These are phyloP conservation scores for Morelia viridis DNA, from an alignment of 2,797 vertebrate genomes.

Conservation along the genomic window DNA sequence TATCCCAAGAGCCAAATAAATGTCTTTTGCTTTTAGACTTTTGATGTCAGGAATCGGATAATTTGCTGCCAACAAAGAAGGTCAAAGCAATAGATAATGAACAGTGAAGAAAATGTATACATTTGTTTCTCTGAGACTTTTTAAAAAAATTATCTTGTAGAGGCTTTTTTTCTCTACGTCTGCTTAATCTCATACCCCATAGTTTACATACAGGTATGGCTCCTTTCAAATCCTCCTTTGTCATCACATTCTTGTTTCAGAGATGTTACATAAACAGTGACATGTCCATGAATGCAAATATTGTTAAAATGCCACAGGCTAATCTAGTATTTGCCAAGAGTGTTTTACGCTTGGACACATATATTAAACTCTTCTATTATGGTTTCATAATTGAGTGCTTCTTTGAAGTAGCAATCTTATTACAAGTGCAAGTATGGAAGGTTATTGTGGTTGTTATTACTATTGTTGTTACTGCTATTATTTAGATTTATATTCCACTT, in stretches of 20 bases:
- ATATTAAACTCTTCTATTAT: background rate
- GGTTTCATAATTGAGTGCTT: background rate
- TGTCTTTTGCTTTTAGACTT: slow-evolving; percentile 25
- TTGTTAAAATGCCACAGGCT: slow-evolving; percentile 13
- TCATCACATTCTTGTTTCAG: background rate
- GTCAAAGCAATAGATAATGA: slow-evolving; percentile 38
- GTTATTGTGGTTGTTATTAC: background rate
- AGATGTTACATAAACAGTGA: slow-evolving; percentile 20
- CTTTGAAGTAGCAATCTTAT: background rate
- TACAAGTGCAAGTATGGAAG: background rate
- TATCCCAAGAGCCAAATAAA: slow-evolving; percentile 25
- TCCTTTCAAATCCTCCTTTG: slow-evolving; percentile 33
- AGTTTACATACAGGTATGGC: slow-evolving; percentile 15
- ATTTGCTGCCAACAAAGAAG: slow-evolving; percentile 44
- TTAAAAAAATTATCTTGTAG: background rate
- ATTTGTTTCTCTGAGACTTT: slow-evolving; percentile 18
- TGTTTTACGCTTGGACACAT: slow-evolving; percentile 11
- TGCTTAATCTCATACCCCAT: slow-evolving; percentile 40
- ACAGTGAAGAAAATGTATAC: slow-evolving; percentile 42
- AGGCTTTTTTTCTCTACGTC: slow-evolving; percentile 1
- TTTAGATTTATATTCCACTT: background rate
- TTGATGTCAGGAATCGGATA: slow-evolving; percentile 39
- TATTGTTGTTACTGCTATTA: background rate
- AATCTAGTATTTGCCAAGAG: slow-evolving; percentile 1
- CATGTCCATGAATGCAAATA: slow-evolving; percentile 27